These are phyloP conservation scores for Rhinophrynus dorsalis DNA, from an alignment of 2,797 vertebrate genomes.

Conservation along the genomic window DNA sequence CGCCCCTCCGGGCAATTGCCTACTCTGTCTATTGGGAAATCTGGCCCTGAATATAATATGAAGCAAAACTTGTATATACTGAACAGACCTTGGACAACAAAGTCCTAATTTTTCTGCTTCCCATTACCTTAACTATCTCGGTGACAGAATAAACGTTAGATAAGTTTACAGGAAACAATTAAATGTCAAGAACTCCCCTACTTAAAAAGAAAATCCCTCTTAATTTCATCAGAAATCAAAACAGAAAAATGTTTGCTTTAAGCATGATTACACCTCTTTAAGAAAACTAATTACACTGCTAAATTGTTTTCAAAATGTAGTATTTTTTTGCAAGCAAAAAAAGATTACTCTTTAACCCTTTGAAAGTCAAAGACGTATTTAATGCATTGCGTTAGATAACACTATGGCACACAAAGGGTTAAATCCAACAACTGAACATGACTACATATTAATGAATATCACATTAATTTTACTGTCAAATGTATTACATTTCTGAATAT, in stretches of 20 bases:
- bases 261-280: conserved; percentile 24
- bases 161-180: conserved; percentile 27
- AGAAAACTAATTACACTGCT: conserved; percentile 14
- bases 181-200: conserved; percentile 13
- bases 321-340: too few relatives aligned
- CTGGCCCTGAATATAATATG: too few relatives aligned
- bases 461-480: too few relatives aligned
- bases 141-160: conserved; percentile 2
- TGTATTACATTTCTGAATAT: too few relatives aligned
- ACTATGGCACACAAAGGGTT: too few relatives aligned
- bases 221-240: conserved; percentile 29
- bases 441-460: neutral
- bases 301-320: conserved; percentile 30
- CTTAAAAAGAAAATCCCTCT: conserved; percentile 17
- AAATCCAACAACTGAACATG: neutral
- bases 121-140: neutral
- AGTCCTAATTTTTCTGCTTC: neutral
- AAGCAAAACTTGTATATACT: too few relatives aligned
- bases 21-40: too few relatives aligned
- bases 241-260: conserved; percentile 38
- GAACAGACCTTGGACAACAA: too few relatives aligned
- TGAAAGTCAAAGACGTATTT: too few relatives aligned
- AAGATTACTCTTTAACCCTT: too few relatives aligned
- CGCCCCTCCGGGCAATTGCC: too few relatives aligned
- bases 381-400: too few relatives aligned